phyloP scores from a whole-genome alignment of 1,140 invertebrate species.

The Oscheius sp. region DNA sequence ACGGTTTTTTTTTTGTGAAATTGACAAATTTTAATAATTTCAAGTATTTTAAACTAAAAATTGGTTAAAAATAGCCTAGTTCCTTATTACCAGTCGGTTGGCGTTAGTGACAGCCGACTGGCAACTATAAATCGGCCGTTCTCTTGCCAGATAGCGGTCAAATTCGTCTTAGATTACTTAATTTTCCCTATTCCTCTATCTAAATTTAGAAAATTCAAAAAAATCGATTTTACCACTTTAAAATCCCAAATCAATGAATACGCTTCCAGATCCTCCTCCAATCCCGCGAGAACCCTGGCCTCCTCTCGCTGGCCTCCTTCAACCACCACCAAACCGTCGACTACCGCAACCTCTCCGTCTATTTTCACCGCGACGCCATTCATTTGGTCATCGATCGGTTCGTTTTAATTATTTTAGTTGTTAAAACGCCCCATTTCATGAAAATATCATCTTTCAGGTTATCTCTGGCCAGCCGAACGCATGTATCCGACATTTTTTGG shows the following conservation, averaged over 20 bases:
- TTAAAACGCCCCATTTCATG: not conserved
- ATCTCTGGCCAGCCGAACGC: not conserved
- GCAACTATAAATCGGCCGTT: too few species aligned
- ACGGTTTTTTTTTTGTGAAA: too few species aligned
- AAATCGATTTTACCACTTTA: too few species aligned
- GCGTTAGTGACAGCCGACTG: too few species aligned
- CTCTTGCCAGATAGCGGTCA: too few species aligned
- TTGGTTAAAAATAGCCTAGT: too few species aligned
- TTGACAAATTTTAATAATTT: too few species aligned
- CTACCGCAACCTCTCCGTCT: conserved; percentile 30
- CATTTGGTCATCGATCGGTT: conserved; percentile 26
- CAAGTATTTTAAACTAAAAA: too few species aligned
- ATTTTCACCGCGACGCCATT: conserved; percentile 20
- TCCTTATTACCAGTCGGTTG: too few species aligned
- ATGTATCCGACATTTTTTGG: conserved; percentile 27
- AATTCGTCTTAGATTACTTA: too few species aligned
- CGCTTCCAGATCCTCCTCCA: conserved; percentile 25
- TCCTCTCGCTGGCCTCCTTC: conserved; percentile 14
- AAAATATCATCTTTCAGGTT: not conserved
- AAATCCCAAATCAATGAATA: not conserved
- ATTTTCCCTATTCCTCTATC: not conserved
- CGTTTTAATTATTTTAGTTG: not conserved
- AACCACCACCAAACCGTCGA: conserved; percentile 17
- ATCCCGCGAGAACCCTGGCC: conserved; percentile 18
- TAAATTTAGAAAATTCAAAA: too few species aligned